Evolutionary conservation across 1,140 invertebrate species (phyloP).

Genomic region (Drosophila cardini): DNA sequence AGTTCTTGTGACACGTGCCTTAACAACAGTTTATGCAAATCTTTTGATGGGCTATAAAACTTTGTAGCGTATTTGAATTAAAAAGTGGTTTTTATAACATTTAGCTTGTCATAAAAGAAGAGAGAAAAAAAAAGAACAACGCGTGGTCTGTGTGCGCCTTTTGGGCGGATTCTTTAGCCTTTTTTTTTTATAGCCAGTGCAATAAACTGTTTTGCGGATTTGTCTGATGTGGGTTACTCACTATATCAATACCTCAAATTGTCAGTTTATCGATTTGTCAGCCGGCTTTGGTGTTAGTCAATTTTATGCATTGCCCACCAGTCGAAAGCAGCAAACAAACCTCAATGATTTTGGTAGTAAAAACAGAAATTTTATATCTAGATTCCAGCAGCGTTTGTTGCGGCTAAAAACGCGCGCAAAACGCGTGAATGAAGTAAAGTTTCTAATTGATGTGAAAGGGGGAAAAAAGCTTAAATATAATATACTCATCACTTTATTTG

Average conservation of each 20-base stretch:
- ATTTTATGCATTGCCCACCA: conserved; percentile 46
- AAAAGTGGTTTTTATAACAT: conserved; percentile 50
- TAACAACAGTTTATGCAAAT: conserved; percentile 50
- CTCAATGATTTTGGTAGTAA: conserved; percentile 20
- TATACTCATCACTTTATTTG: background rate
- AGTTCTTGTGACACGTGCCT: conserved; percentile 28
- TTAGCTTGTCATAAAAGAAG: conserved; percentile 41
- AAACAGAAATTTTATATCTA: conserved; percentile 9
- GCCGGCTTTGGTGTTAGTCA: conserved; percentile 21
- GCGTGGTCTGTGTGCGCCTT: conserved; percentile 39
- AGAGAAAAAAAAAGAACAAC: background rate
- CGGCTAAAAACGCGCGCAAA: conserved; percentile 26
- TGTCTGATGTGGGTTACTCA: conserved; percentile 26
- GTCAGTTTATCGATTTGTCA: background rate
- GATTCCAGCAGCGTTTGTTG: conserved; percentile 5
- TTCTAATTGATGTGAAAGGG: conserved; percentile 6
- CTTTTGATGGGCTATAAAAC: conserved; percentile 49
- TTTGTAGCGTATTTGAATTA: conserved; percentile 49
- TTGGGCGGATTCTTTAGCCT: conserved; percentile 16
- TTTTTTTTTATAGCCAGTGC: conserved; percentile 33
- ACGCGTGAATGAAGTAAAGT: conserved; percentile 12
- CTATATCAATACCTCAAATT: conserved; percentile 32
- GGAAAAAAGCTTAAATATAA: background rate
- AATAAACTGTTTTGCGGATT: conserved; percentile 51
- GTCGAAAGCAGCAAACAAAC: conserved; percentile 4